Evolutionary conservation across 2,797 vertebrate species (phyloP).

Genomic region (Miichthys miiuy): DNA sequence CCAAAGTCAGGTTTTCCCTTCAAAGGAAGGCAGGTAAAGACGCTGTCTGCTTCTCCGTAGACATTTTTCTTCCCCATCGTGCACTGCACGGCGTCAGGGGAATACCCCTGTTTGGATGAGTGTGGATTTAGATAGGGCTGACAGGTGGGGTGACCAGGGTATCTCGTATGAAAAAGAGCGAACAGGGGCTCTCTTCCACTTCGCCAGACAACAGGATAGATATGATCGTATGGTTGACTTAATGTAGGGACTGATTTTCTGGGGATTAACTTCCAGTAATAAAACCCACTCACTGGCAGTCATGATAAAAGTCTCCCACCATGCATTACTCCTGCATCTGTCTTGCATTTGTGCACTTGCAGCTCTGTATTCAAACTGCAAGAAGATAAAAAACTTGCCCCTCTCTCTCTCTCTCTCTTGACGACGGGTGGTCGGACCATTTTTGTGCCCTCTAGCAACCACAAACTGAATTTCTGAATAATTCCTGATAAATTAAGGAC

Average conservation of each 20-base stretch:
- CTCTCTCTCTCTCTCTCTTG: neutral
- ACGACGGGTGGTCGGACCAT: slow-evolving; percentile 21
- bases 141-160: slow-evolving; percentile 62
- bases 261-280: slow-evolving; percentile 64
- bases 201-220: slow-evolving; percentile 47
- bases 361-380: slow-evolving; percentile 30
- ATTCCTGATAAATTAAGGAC: slow-evolving; percentile 65
- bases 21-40: slow-evolving; percentile 48
- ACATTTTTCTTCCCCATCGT: slow-evolving; percentile 30
- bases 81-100: slow-evolving; percentile 29
- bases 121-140: slow-evolving; percentile 61
- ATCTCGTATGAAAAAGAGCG: slow-evolving; percentile 44
- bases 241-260: slow-evolving; percentile 61
- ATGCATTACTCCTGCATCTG: slow-evolving; percentile 45
- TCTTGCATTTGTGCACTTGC: slow-evolving; percentile 42
- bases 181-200: slow-evolving; percentile 56
- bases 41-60: slow-evolving; percentile 29
- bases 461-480: slow-evolving; percentile 57
- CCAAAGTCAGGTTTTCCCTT: slow-evolving; percentile 56
- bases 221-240: slow-evolving; percentile 60
- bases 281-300: slow-evolving; percentile 53
- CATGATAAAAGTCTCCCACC: slow-evolving; percentile 56
- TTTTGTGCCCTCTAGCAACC: slow-evolving; percentile 51
- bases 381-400: slow-evolving; percentile 37
- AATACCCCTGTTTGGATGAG: slow-evolving; percentile 55